Base-by-base conservation (phyloP, 2,113 vertebrate genomes). In the Micronycteris hirsuta region DNA sequence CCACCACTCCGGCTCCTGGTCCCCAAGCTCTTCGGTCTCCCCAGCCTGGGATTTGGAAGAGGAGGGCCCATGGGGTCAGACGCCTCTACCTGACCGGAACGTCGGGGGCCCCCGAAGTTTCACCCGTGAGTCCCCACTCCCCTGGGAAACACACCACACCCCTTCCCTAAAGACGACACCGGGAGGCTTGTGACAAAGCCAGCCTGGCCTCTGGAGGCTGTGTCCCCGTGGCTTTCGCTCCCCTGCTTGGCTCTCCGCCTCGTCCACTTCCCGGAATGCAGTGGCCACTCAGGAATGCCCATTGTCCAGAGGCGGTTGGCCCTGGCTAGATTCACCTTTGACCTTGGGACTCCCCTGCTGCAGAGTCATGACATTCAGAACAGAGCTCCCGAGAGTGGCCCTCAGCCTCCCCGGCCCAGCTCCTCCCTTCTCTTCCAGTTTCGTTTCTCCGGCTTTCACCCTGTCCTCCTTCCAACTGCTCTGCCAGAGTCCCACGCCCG, bases 21-120 rank as follows among this genome's bases (percentile, higher is more conserved):
- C 99, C 14, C 98, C 98, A 0, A 99, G 98, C 71, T 99, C 99
- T 71, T 99, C 93, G 0, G 70, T 98, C 38, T 99, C 99, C 12
- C 98, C 97, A 0, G 98, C 98, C 94, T 99, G 99, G 99, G 99
- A 99, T 95, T 99, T 99, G 0, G 99, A 99, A 0, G 99, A 99
- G 67, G 99, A 99, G 96, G 98, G 97, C 98, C 99, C 98, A 89
- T 93, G 94, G 93, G 31, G 43, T 99, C 97, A 67, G 61, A 76
- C 2, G 9, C 41, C 91, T 16, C 61, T 6, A 61, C 99, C 74
- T 13, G 99, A 98, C 98, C 97, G 97, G 97, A 97, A 98, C 98
- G 96, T 98, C 99, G 89, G 97, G 99, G 98, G 96, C 97, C 63
- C 13, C 98, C 97, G 86, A 78, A 97, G 98, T 93, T 99, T 99